phyloP scores from a whole-genome alignment of 2,888 invertebrate species.

The Drosophila kanekoi region DNA sequence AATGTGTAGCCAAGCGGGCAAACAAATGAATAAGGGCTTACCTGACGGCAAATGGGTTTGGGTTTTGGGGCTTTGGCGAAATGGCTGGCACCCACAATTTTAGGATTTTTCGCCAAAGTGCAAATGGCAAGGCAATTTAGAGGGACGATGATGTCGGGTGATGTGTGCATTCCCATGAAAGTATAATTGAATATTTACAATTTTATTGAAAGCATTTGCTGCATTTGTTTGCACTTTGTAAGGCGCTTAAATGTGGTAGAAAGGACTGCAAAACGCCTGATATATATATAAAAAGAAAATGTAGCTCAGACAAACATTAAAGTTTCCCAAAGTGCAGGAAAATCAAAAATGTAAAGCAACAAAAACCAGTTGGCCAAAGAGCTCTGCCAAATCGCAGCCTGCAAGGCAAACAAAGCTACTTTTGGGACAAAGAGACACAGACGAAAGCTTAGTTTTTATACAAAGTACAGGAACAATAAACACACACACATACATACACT shows the following conservation, averaged over 20 bases:
- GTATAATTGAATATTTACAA: constrained; percentile 63
- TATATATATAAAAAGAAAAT: background rate
- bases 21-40: constrained; percentile 19
- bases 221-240: constrained; percentile 21
- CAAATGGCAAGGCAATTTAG: background rate
- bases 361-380: background rate
- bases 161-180: constrained; percentile 1
- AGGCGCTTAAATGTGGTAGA: constrained; percentile 35
- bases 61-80: background rate
- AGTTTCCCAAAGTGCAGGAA: background rate
- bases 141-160: background rate
- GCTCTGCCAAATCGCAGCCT: constrained; percentile 2
- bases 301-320: background rate
- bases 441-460: constrained; percentile 12
- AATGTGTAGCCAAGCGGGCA: constrained; percentile 21
- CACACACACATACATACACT: no score
- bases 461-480: constrained; percentile 8
- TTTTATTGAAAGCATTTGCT: constrained; percentile 33
- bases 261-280: constrained; percentile 2
- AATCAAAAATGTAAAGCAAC: constrained; percentile 1
- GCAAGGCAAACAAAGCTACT: constrained; percentile 1
- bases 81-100: background rate
- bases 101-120: constrained; percentile 3
- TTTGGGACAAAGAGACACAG: constrained; percentile 15
- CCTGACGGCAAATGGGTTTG: background rate